Evolutionary conservation across 2,797 vertebrate genomes (phyloP).

Genomic region (Denticeps clupeoides): DNA sequence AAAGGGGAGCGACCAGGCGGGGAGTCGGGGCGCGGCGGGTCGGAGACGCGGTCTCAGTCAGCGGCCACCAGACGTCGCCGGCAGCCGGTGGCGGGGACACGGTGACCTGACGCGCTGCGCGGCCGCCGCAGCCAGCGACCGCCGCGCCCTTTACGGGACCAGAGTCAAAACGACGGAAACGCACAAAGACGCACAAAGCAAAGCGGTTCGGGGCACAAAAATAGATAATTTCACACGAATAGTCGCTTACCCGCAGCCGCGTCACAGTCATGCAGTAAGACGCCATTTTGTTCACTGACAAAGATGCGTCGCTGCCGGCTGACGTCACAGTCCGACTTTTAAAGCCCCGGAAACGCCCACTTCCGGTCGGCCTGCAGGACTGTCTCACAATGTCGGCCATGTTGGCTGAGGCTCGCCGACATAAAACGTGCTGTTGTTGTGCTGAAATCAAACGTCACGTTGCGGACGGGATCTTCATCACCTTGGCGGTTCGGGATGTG

Average conservation of each 20-base stretch:
- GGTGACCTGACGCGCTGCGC: slow-evolving; percentile 39
- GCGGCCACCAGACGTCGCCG: neutral
- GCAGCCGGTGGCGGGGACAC: slow-evolving; percentile 35
- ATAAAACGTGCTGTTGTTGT: no score
- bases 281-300: slow-evolving; percentile 99
- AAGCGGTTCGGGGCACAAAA: neutral
- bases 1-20: no score
- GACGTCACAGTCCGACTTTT: slow-evolving; percentile 48
- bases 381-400: no score
- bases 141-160: neutral
- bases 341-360: neutral
- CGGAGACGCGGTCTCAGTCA: neutral
- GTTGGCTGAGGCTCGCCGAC: no score
- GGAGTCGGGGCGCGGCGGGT: no score
- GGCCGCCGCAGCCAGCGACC: neutral
- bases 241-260: slow-evolving; percentile 74
- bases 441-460: no score
- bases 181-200: neutral
- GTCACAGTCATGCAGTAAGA: slow-evolving; percentile 78
- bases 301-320: slow-evolving; percentile 76
- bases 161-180: neutral
- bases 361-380: neutral
- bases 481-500: no score
- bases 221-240: neutral
- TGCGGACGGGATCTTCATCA: no score